Conservation (phyloP, 2,888 invertebrate species). For the Noctua pronuba region DNA sequence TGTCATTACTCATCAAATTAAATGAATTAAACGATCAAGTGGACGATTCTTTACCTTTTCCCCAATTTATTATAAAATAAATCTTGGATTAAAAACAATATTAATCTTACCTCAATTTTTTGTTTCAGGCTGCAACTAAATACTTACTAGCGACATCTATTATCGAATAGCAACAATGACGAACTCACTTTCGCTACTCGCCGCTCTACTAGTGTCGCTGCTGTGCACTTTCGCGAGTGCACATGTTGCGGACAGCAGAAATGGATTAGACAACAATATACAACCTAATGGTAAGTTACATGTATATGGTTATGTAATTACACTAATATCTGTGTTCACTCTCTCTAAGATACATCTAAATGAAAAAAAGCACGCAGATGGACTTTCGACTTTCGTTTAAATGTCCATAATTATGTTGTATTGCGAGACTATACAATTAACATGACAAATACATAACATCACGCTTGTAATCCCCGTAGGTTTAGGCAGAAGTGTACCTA, state of each 20-base stretch:
- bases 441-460: not conserved
- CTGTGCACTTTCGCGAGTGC: conserved; percentile 78
- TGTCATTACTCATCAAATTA: not conserved
- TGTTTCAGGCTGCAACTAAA: conserved; percentile 59
- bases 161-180: conserved; percentile 77
- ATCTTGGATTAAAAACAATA: not conserved
- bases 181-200: conserved; percentile 81
- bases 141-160: conserved; percentile 77
- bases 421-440: not conserved
- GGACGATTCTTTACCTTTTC: not conserved
- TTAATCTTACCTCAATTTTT: not conserved
- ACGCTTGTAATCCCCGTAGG: not conserved
- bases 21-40: not conserved
- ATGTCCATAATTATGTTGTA: not conserved
- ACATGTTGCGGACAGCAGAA: conserved; percentile 75
- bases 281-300: conserved; percentile 78
- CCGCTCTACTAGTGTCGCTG: conserved; percentile 81
- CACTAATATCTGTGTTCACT: not conserved
- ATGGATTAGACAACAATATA: conserved; percentile 79
- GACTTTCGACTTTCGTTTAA: not conserved
- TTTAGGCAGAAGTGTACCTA: not conserved
- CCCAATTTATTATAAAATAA: not conserved
- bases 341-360: not conserved
- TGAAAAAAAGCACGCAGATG: not conserved
- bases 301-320: not conserved